Evolutionary conservation across 2,113 vertebrate species (phyloP).

Genomic region (Pungitius pungitius): DNA sequence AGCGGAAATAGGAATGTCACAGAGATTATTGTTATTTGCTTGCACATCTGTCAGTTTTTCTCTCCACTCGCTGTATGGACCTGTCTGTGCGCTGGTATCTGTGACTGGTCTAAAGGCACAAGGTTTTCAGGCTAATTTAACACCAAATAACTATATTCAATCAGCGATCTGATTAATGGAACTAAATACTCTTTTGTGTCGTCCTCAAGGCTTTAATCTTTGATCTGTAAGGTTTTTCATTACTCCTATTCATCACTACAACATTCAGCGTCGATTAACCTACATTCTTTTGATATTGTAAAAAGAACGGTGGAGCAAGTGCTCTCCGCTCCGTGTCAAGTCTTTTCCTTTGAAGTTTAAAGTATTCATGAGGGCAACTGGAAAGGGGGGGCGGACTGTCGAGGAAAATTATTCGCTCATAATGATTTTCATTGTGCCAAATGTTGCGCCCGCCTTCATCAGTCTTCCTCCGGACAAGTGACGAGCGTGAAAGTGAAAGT

Average conservation of each 20-base stretch:
- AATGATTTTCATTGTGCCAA: constrained; percentile 46
- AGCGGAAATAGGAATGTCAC: background rate
- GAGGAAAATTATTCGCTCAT: constrained; percentile 28
- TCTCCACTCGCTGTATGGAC: no score
- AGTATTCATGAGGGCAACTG: constrained; percentile 30
- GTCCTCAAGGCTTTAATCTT: constrained; percentile 33
- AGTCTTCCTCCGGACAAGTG: constrained; percentile 40
- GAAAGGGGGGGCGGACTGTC: constrained; percentile 22
- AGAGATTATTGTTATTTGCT: no score
- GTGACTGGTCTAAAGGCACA: no score
- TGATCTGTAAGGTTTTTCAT: background rate
- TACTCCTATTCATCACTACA: constrained; percentile 45
- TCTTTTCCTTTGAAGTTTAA: constrained; percentile 52
- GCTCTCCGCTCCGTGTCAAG: constrained; percentile 22
- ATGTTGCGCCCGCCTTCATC: constrained; percentile 29
- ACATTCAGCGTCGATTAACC: constrained; percentile 39
- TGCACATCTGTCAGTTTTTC: no score
- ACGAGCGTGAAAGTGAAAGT: constrained; percentile 34
- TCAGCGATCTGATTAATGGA: constrained; percentile 29
- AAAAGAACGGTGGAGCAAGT: background rate
- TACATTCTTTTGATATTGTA: constrained; percentile 38
- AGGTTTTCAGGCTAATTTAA: background rate
- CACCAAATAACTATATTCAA: no score
- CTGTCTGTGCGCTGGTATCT: no score
- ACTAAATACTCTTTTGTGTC: constrained; percentile 31